Base-by-base conservation (phyloP, 2,113 vertebrate species). In the Lagopus leucura region DNA sequence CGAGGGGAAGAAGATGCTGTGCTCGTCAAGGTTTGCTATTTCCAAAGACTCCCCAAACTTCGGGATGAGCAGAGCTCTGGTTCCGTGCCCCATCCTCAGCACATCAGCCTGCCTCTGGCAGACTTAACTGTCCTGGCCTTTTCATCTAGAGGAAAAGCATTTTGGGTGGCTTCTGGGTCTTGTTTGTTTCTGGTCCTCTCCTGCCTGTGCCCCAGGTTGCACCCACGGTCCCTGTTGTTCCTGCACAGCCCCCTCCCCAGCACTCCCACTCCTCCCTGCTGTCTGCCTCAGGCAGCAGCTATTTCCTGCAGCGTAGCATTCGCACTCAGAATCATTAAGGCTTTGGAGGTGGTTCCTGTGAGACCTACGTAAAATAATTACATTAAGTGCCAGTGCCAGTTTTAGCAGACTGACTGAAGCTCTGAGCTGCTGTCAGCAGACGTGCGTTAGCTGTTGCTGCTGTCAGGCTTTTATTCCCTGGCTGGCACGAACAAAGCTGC, bases 391-490 rank as follows among this genome's bases (percentile, higher is more conserved):
- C 11, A 36, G 36, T 36, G 22, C 32, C 13, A 0, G 8, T 69
- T 82, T 40, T 55, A 82, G 65, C 64, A 47, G 83, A 6, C 18
- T 24, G 55, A 30, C 2, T 2, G 1, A 48, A 34, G 32, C 64
- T 57, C 75, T 12, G 28, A 15, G 16, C 21, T 27, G 11, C 38
- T 22, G 1, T 13, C 60, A 48, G 60, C 65, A 60, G 55, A 27
- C 2, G 0, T 1, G 20, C 19, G 40, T 58, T 47, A 78, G 20
- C 36, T 38, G 13, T 36, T 81, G 43, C 55, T n/a, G 0, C 82
- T 70, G 27, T 60, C 71, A 57, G 61, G 61, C 24, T 48, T 36
- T 78, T 74, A 5, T 24, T 85, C 38, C 36, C 55, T 34, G 61
- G 8, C 71, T 45, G 75, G 55, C 71, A 50, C 25, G 36, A 30